A percentile compares a stretch with the other conserved stretches of the same genome.
These are phyloP conservation scores for Tetropium fuscum DNA, from an alignment of 2,888 invertebrate species.

Conservation along the genomic window DNA sequence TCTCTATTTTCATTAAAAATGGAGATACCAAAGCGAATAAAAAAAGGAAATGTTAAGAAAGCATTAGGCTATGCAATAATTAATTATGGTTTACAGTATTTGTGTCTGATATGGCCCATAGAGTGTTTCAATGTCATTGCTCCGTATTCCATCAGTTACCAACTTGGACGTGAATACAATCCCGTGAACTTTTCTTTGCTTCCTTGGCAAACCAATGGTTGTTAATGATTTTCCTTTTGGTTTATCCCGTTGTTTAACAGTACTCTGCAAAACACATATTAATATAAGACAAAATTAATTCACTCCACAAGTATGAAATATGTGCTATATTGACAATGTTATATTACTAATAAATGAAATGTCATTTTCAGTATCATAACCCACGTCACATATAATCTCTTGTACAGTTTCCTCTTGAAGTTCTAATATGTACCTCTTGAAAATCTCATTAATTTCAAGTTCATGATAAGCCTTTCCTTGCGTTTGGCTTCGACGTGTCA, in stretches of 20 bases:
- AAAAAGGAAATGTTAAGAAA: no score
- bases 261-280: constrained; percentile 1
- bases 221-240: constrained; percentile 1
- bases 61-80: no score
- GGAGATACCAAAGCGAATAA: no score
- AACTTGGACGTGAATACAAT: no score
- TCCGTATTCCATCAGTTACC: no score
- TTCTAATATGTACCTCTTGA: constrained; percentile 1
- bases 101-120: no score
- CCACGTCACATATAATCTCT: constrained; percentile 1
- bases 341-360: constrained; percentile 2
- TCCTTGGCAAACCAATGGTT: background rate
- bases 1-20: no score
- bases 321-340: background rate
- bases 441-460: constrained; percentile 1
- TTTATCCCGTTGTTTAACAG: background rate
- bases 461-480: constrained; percentile 2
- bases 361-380: background rate
- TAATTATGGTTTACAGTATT: no score
- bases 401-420: background rate
- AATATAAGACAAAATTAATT: background rate
- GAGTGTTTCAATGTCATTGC: no score
- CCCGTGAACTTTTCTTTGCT: no score
- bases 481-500: background rate
- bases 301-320: background rate